Conservation (phyloP, 2,797 vertebrate species). For the Paedocypris micromegethes region DNA sequence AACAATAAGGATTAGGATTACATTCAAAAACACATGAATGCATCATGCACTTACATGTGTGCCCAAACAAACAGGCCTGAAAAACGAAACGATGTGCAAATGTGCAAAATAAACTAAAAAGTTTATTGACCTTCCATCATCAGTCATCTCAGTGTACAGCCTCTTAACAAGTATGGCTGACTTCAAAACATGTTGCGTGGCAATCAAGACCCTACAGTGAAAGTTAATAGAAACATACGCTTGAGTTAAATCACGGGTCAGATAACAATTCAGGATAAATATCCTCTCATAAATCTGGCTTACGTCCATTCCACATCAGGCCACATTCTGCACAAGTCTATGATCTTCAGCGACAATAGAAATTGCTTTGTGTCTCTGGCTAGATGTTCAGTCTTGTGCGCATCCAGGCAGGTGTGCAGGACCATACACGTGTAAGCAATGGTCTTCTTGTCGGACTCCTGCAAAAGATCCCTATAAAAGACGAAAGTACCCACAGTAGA, state of each 20-base stretch:
- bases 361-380: slow-evolving; percentile 52
- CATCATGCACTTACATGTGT: neutral
- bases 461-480: slow-evolving; percentile 74
- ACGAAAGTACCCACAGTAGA: slow-evolving; percentile 24
- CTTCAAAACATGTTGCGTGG: slow-evolving; percentile 85
- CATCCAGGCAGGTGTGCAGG: slow-evolving; percentile 82
- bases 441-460: slow-evolving; percentile 75
- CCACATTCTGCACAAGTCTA: slow-evolving; percentile 70
- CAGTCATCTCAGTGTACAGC: slow-evolving; percentile 82
- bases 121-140: slow-evolving; percentile 80
- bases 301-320: slow-evolving; percentile 90
- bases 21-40: neutral
- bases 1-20: too few relatives aligned
- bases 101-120: too few relatives aligned
- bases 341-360: slow-evolving; percentile 61
- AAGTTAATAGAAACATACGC: neutral
- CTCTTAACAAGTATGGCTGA: slow-evolving; percentile 77
- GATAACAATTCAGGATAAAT: too few relatives aligned
- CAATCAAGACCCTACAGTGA: slow-evolving; percentile 80
- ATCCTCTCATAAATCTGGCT: slow-evolving; percentile 46
- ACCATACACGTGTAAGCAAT: slow-evolving; percentile 84
- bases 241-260: too few relatives aligned
- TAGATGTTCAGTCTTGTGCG: slow-evolving; percentile 63
- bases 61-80: neutral
- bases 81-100: neutral